phyloP scores from a whole-genome alignment of 1,140 invertebrate genomes.

The Apolygus lucorum region DNA sequence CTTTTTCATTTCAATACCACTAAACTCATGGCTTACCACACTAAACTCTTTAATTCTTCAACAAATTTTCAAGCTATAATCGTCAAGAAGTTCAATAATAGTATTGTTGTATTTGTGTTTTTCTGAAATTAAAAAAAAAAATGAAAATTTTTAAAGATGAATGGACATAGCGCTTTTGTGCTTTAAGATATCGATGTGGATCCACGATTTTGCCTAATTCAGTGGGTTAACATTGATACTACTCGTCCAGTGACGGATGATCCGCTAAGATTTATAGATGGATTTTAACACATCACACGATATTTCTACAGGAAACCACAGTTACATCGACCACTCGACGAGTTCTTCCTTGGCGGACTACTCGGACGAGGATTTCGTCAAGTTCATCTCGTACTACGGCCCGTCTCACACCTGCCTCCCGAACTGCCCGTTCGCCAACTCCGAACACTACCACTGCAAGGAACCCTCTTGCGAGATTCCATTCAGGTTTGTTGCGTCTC shows the following conservation, averaged over 20 bases:
- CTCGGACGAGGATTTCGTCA: conserved; percentile 44
- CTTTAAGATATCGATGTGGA: too few species aligned
- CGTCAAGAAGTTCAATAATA: too few species aligned
- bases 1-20: too few species aligned
- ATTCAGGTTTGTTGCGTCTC: conserved; percentile 55
- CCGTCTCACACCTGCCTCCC: conserved; percentile 46
- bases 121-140: too few species aligned
- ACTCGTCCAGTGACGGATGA: conserved; percentile 18
- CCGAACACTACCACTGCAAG: conserved; percentile 71
- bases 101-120: too few species aligned
- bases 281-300: neutral
- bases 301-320: conserved; percentile 14
- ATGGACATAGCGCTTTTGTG: too few species aligned
- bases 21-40: too few species aligned
- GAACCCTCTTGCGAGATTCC: conserved; percentile 55
- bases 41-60: too few species aligned
- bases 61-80: too few species aligned
- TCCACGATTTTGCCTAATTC: too few species aligned
- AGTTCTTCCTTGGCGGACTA: conserved; percentile 6
- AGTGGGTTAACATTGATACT: too few species aligned
- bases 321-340: conserved; percentile 22
- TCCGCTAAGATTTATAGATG: conserved; percentile 2
- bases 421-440: conserved; percentile 55
- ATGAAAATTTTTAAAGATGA: too few species aligned
- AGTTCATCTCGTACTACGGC: conserved; percentile 43